A percentile compares a stretch with the other conserved stretches of the same genome.
phyloP scores from a whole-genome alignment of 2,113 vertebrate genomes.

The Alligator mississippiensis region DNA sequence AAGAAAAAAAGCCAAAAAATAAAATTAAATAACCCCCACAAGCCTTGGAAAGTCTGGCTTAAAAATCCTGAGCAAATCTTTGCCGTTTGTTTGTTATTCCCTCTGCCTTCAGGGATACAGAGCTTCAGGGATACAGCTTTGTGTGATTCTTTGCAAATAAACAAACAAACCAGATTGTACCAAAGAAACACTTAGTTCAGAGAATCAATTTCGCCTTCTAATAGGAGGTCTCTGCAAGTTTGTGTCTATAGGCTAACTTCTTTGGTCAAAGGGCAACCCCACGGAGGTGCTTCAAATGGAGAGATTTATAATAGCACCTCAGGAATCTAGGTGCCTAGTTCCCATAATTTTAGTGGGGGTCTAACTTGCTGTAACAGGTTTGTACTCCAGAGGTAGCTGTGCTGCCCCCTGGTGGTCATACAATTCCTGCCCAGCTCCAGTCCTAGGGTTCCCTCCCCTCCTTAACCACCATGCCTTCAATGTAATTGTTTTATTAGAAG shows the following conservation, averaged over 20 bases:
- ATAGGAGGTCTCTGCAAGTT: not conserved
- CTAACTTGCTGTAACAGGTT: too few relatives aligned
- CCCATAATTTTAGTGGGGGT: too few relatives aligned
- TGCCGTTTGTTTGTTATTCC: not conserved
- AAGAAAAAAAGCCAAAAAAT: too few relatives aligned
- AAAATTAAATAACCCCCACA: too few relatives aligned
- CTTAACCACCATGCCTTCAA: too few relatives aligned
- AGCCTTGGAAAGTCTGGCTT: not conserved
- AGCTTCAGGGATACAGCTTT: accelerated
- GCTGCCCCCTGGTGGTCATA: too few relatives aligned
- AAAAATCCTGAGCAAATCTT: not conserved
- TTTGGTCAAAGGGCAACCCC: not conserved
- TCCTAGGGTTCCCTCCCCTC: too few relatives aligned
- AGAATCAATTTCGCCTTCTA: not conserved
- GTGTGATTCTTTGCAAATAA: not conserved
- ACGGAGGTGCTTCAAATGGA: not conserved
- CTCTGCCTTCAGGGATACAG: not conserved
- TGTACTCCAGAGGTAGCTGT: too few relatives aligned
- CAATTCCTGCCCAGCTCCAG: too few relatives aligned
- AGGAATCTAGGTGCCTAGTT: too few relatives aligned
- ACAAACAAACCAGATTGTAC: not conserved
- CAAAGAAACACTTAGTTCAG: not conserved
- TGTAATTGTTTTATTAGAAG: too few relatives aligned
- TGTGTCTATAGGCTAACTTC: not conserved
- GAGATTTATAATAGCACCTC: not conserved